phyloP scores from a whole-genome alignment of 2,797 vertebrate species.

The Chaetodon trifasciatus region DNA sequence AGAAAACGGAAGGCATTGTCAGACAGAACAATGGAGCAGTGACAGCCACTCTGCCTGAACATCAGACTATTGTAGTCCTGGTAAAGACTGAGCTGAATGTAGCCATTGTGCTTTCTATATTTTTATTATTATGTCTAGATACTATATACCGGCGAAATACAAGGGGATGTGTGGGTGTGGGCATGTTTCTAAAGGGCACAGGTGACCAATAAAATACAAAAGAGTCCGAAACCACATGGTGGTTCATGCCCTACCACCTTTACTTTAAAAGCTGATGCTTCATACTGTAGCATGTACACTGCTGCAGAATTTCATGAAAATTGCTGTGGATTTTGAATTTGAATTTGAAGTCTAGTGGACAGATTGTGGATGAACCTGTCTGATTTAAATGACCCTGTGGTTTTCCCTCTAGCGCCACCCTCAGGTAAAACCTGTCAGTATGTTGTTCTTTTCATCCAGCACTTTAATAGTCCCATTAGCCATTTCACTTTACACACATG shows the following conservation, averaged over 20 bases:
- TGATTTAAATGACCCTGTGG: background rate
- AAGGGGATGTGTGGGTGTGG: too few relatives aligned
- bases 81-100: background rate
- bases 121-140: background rate
- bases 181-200: too few relatives aligned
- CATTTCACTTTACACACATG: background rate
- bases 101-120: background rate
- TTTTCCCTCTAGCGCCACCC: background rate
- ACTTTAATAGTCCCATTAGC: too few relatives aligned
- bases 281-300: too few relatives aligned
- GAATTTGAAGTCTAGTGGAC: too few relatives aligned
- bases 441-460: background rate
- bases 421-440: background rate
- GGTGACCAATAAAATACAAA: too few relatives aligned
- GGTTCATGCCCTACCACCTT: too few relatives aligned
- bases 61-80: background rate
- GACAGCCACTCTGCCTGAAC: background rate
- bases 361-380: too few relatives aligned
- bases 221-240: too few relatives aligned
- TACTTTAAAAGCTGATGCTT: too few relatives aligned
- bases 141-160: background rate
- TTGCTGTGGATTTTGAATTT: too few relatives aligned
- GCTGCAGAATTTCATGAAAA: too few relatives aligned
- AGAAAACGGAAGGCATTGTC: background rate
- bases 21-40: background rate